These are phyloP conservation scores for Lethrus apterus DNA, from an alignment of 1,140 invertebrate species.

Conservation along the genomic window DNA sequence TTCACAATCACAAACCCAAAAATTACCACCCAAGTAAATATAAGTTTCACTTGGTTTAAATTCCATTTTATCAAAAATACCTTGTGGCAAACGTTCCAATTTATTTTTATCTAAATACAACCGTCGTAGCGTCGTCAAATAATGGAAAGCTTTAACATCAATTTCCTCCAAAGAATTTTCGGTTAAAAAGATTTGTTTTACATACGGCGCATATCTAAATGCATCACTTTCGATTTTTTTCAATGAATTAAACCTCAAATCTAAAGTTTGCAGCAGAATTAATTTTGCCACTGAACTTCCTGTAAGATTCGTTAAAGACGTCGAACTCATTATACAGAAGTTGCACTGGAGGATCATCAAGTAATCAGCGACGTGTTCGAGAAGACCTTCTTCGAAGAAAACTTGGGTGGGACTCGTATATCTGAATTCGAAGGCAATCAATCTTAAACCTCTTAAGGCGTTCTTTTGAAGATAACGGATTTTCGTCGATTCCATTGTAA, in stretches of 20 bases:
- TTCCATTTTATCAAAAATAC: constrained; percentile 6
- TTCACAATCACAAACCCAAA: constrained; percentile 16
- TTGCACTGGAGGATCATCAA: no score
- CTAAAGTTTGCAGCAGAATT: no score
- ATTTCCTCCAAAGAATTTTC: background rate
- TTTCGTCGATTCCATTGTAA: background rate
- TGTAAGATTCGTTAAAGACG: no score
- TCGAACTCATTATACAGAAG: no score
- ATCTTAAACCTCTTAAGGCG: background rate
- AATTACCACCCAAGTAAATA: constrained; percentile 13
- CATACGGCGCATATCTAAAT: background rate
- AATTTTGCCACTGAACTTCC: no score
- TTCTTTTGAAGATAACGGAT: background rate
- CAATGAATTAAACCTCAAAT: background rate
- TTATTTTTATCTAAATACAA: background rate
- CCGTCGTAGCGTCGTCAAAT: background rate
- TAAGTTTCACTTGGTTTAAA: background rate
- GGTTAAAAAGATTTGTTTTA: background rate
- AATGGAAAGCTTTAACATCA: background rate
- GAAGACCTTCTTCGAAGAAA: no score
- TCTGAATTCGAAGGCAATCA: background rate
- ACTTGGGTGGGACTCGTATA: background rate
- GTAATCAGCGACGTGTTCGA: no score
- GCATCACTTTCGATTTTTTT: background rate
- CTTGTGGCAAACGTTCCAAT: constrained; percentile 11